These are phyloP conservation scores for Bothrops jararaca DNA, from an alignment of 2,113 vertebrate genomes.

Conservation along the genomic window DNA sequence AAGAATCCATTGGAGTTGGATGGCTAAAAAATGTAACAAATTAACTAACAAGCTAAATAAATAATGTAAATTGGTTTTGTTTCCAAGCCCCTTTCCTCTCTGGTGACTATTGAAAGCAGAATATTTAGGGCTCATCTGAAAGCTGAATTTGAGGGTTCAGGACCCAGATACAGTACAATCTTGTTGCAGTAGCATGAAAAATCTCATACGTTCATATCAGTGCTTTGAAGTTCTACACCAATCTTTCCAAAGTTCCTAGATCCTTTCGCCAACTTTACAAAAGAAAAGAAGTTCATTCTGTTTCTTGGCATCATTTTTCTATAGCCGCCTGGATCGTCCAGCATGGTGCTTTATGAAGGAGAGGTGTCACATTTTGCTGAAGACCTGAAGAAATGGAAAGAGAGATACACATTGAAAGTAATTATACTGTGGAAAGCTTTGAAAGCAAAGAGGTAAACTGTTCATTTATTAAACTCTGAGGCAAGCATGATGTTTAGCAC, in stretches of 20 bases:
- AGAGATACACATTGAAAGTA: slow-evolving; percentile 81
- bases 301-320: slow-evolving; percentile 17
- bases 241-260: neutral
- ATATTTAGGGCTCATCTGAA: neutral
- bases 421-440: slow-evolving; percentile 83
- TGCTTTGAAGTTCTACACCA: neutral
- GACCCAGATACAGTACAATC: neutral
- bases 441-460: slow-evolving; percentile 81
- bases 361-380: slow-evolving; percentile 75
- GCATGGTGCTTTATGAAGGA: slow-evolving; percentile 77
- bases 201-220: neutral
- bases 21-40: neutral
- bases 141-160: neutral
- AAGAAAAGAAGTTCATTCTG: neutral
- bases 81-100: neutral
- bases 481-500: no score
- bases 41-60: neutral
- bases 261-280: neutral
- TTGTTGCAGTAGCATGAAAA: no score
- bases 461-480: neutral
- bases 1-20: no score
- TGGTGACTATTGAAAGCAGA: neutral
- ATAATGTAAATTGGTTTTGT: neutral
- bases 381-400: slow-evolving; percentile 87
- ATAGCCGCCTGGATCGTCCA: slow-evolving; percentile 55